Base-by-base conservation (phyloP, 1,140 invertebrate genomes). In the Zaprionus nigranus region DNA sequence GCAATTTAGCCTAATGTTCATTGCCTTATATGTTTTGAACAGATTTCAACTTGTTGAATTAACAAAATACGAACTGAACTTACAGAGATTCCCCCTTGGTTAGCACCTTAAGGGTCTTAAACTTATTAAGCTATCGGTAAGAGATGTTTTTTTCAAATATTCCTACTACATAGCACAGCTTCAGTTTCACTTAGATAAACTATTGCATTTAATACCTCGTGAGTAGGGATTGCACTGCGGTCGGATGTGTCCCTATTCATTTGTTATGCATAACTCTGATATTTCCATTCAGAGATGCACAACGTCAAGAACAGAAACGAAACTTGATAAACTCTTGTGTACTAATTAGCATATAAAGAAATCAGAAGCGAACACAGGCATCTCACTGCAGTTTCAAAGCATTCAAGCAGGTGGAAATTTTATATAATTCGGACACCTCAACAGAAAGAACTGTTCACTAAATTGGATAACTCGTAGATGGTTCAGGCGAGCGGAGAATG, bases 321-420 rank as follows among this genome's bases (percentile, higher is more conserved):
- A 88, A 88, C 78, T 88, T 75, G 78, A 84, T 74, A 80, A 78
- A 3, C 7, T 1, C 77, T 66, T 49, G 36, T 34, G n/a, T n/a
- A n/a, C 26, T 84, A 88, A 88, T 88, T 90, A 87, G 85, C 84
- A 88, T 81, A 90, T 90, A 81, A 84, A 84, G 75, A 90, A 87
- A 76, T 75, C 71, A 46, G 67, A 80, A 24, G 62, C 22, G 9
- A 4, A 5, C 17, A 46, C 22, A 46, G n/a, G n/a, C 20, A n/a
- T 36, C 36, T 53, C 54, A 66, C 26, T 12, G 34, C 34, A 40
- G 43, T 43, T 43, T 12, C 49, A 58, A 20, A 24, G 24, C 51
- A 53, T 36, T 56, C 78, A 70, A 36, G 43, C 81, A 87, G 53
- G 40, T 69, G 84, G 65, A 88, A 88, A 81, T 22, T 51, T 49